These are phyloP conservation scores for Atherix ibis DNA, from an alignment of 2,888 invertebrate genomes.

Conservation along the genomic window DNA sequence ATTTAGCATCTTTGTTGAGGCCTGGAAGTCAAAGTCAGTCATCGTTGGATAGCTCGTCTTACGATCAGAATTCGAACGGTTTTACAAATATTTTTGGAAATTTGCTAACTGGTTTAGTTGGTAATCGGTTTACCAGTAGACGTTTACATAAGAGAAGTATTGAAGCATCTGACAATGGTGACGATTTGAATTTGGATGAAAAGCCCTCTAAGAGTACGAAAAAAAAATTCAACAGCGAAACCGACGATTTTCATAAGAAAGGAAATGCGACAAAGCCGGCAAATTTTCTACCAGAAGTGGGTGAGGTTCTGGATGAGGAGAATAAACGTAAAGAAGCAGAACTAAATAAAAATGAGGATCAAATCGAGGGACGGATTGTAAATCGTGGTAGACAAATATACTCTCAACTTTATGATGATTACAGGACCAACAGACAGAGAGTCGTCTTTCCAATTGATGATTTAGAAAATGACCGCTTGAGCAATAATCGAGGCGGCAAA, in stretches of 20 bases:
- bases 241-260: neutral
- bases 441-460: conserved; percentile 6
- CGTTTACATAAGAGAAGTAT: conserved; percentile 11
- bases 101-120: conserved; percentile 12
- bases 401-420: conserved; percentile 15
- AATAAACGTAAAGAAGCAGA: conserved; percentile 17
- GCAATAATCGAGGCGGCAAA: neutral
- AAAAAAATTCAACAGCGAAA: conserved; percentile 6
- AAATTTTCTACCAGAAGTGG: neutral
- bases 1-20: conserved; percentile 10
- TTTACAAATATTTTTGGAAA: conserved; percentile 11
- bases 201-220: conserved; percentile 6
- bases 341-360: conserved; percentile 32
- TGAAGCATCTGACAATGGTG: too few relatives aligned
- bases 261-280: neutral
- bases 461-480: neutral
- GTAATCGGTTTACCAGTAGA: conserved; percentile 7
- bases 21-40: conserved; percentile 3
- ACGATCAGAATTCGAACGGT: conserved; percentile 2
- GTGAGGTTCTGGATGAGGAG: neutral
- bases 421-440: conserved; percentile 7
- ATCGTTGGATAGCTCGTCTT: neutral
- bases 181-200: too few relatives aligned
- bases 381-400: conserved; percentile 10
- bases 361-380: conserved; percentile 19